Conservation (phyloP, 2,797 vertebrate species). For the Rhodeus uyekii region DNA sequence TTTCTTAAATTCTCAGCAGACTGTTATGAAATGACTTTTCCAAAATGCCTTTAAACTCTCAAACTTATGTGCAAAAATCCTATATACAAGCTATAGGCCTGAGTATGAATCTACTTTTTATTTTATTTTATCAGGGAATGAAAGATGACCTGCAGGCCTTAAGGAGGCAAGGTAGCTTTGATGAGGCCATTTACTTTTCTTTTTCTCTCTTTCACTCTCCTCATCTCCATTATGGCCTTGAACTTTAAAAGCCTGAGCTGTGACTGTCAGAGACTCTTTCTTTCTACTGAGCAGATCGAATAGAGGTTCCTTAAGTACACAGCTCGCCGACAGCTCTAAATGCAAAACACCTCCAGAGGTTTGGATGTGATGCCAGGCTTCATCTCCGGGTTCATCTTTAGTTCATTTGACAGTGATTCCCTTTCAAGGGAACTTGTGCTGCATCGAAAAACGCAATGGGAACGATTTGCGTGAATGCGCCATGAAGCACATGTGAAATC, state of each 20-base stretch:
- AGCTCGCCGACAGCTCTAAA: slow-evolving; percentile 47
- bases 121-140: slow-evolving; percentile 47
- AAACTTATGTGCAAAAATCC: slow-evolving; percentile 35
- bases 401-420: slow-evolving; percentile 41
- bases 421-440: too few species aligned
- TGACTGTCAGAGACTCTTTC: slow-evolving; percentile 56
- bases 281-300: slow-evolving; percentile 70
- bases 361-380: slow-evolving; percentile 33
- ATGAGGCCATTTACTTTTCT: slow-evolving; percentile 64
- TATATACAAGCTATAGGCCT: slow-evolving; percentile 4
- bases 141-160: slow-evolving; percentile 59
- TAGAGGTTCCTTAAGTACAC: slow-evolving; percentile 57
- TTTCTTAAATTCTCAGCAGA: slow-evolving; percentile 43
- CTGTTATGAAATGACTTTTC: slow-evolving; percentile 38
- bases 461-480: too few species aligned
- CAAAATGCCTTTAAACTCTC: slow-evolving; percentile 18
- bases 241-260: slow-evolving; percentile 75
- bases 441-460: too few species aligned
- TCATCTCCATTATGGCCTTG: slow-evolving; percentile 71
- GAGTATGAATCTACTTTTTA: slow-evolving; percentile 35
- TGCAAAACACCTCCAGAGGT: slow-evolving; percentile 57
- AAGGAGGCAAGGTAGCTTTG: slow-evolving; percentile 65
- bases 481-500: too few species aligned
- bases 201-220: slow-evolving; percentile 47
- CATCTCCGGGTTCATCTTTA: slow-evolving; percentile 44